Conservation (phyloP, 2,113 vertebrate species). For the Ochotona princeps region DNA sequence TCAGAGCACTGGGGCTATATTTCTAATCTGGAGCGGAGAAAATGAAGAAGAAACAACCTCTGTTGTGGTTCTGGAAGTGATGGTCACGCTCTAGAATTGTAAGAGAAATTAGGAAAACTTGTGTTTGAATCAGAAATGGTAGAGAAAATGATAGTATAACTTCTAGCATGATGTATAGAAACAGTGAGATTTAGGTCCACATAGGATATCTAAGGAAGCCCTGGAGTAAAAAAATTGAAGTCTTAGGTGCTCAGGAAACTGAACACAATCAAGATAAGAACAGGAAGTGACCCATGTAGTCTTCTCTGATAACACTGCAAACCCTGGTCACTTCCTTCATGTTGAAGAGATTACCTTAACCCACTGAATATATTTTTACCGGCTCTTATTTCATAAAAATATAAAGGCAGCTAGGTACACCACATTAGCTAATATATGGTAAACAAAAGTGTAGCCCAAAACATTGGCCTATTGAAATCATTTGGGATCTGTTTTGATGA, state of each 20-base stretch:
- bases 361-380: background rate
- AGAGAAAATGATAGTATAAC: background rate
- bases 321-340: background rate
- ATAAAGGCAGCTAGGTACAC: background rate
- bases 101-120: background rate
- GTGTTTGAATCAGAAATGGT: background rate
- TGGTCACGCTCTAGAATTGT: background rate
- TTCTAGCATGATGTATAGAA: background rate
- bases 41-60: background rate
- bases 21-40: background rate
- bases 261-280: background rate
- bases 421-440: background rate
- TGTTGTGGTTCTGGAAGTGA: background rate
- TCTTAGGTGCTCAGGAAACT: background rate
- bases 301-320: background rate
- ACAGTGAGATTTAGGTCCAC: background rate
- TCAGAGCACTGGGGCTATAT: background rate
- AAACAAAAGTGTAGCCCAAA: background rate
- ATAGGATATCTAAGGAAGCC: background rate
- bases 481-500: background rate
- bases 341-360: constrained; percentile 18
- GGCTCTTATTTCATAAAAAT: background rate
- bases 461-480: background rate
- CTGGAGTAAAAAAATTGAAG: background rate
- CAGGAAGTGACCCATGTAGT: background rate